phyloP scores from a whole-genome alignment of 2,113 vertebrate genomes.

The Saguinus imperator region DNA sequence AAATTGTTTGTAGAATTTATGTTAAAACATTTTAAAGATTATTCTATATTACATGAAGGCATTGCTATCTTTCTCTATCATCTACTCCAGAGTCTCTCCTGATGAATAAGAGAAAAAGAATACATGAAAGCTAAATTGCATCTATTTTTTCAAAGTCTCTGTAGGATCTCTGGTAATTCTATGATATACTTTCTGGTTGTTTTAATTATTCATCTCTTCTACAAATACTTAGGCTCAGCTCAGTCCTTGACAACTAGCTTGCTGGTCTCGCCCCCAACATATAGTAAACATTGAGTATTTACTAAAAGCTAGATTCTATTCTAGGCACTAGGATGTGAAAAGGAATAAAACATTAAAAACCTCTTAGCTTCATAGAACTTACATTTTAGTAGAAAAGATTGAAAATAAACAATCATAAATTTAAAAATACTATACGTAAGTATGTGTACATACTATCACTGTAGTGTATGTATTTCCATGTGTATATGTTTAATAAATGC shows the following conservation, averaged over 20 bases:
- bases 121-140: not conserved
- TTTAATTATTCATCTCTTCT: constrained; percentile 23
- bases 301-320: not conserved
- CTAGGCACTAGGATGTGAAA: not conserved
- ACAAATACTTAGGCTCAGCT: not conserved
- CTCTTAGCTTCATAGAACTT: not conserved
- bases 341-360: not conserved
- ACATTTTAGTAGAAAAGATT: not conserved
- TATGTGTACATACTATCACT: not conserved
- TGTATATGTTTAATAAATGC: not conserved
- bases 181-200: not conserved
- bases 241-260: not conserved
- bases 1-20: not conserved
- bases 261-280: not conserved
- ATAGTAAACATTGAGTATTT: not conserved
- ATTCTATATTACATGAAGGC: not conserved
- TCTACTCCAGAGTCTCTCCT: not conserved
- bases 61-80: not conserved
- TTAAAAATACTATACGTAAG: not conserved
- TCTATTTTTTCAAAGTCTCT: not conserved
- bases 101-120: not conserved
- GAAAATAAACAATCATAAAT: not conserved
- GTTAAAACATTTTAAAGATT: not conserved
- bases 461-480: not conserved
- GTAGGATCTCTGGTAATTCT: not conserved